phyloP scores from a whole-genome alignment of 2,888 invertebrate species.

The Ommatoiulus sabulosus region DNA sequence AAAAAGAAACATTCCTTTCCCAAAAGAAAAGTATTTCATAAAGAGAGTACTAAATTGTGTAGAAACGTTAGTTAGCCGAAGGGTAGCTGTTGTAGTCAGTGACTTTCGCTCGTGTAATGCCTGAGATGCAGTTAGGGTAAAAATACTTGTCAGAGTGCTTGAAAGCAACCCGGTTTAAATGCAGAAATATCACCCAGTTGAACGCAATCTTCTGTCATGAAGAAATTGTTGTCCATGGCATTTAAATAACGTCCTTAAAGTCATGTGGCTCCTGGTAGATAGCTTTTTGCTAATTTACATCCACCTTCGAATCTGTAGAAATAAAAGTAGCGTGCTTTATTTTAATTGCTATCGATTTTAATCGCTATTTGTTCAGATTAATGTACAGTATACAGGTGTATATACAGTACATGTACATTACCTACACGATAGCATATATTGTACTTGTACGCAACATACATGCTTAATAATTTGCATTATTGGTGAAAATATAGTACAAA shows the following conservation, averaged over 20 bases:
- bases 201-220: conserved; percentile 10
- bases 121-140: background rate
- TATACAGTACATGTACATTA: too few relatives aligned
- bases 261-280: conserved; percentile 45
- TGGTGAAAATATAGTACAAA: too few relatives aligned
- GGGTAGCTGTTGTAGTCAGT: background rate
- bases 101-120: background rate
- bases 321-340: background rate
- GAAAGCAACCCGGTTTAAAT: background rate
- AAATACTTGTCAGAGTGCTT: background rate
- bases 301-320: conserved; percentile 31
- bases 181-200: conserved; percentile 29
- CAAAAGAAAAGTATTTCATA: background rate
- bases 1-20: background rate
- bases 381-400: too few relatives aligned
- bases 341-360: background rate
- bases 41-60: background rate
- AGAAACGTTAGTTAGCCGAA: background rate
- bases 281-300: background rate
- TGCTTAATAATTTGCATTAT: too few relatives aligned
- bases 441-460: too few relatives aligned
- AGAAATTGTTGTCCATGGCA: background rate
- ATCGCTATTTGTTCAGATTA: background rate
- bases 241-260: background rate
- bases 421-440: too few relatives aligned